A percentile compares a stretch with the other conserved stretches of the same genome.
Evolutionary conservation across 2,888 invertebrate genomes (phyloP).

Genomic region (Drosophila fungiperda): DNA sequence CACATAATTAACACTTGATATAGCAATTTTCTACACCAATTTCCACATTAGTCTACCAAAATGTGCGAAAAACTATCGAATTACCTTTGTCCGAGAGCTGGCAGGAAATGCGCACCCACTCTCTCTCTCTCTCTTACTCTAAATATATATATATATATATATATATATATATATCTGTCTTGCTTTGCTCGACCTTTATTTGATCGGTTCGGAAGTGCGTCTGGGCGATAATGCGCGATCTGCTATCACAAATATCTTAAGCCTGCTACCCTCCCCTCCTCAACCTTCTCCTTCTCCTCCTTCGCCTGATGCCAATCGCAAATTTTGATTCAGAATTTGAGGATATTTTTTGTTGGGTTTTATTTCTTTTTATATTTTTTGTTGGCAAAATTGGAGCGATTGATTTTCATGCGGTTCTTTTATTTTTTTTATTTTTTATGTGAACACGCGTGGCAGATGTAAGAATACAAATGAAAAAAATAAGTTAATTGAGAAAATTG

Average conservation of each 20-base stretch:
- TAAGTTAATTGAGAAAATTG: not conserved
- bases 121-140: not conserved
- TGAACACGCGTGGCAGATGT: conserved; percentile 53
- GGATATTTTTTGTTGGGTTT: conserved; percentile 24
- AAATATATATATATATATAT: not conserved
- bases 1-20: conserved; percentile 81
- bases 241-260: conserved; percentile 56
- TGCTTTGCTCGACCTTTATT: not conserved
- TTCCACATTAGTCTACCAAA: conserved; percentile 43
- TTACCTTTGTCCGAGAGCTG: conserved; percentile 52
- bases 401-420: conserved; percentile 54
- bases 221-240: conserved; percentile 25
- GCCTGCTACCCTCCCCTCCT: conserved; percentile 3
- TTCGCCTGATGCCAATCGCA: conserved; percentile 39
- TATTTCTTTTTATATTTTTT: not conserved
- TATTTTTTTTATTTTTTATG: conserved; percentile 3
- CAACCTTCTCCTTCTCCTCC: not conserved
- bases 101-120: conserved; percentile 69
- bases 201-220: conserved; percentile 62
- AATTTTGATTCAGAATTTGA: conserved; percentile 27
- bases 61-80: conserved; percentile 77
- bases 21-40: conserved; percentile 66
- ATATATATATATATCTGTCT: not conserved
- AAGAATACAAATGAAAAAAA: not conserved
- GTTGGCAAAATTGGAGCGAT: conserved; percentile 65